Base-by-base conservation (phyloP, 2,797 vertebrate species). In the Petrocephalus schoutedeni region DNA sequence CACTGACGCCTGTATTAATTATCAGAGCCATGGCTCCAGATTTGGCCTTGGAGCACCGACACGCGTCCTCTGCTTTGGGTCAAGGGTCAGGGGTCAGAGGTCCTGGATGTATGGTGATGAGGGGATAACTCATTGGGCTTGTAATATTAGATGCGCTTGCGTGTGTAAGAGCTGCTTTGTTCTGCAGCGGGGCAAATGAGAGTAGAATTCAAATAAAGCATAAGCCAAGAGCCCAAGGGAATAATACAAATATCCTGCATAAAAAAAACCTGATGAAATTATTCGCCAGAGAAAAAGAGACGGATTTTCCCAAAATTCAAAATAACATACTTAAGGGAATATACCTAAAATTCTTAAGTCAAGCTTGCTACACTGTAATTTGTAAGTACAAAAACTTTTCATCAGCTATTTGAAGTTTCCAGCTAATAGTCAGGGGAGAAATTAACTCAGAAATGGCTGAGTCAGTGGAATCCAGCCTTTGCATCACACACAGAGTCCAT, bases 1-100 rank as follows among this genome's bases (percentile, higher is more conserved):
- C 94, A 92, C 92, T 92, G 93, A 93, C 95, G 92, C 95, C 91
- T 94, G 92, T 93, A 93, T 92, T 92, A 94, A 92, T 96, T 96
- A 92, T 89, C 86, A 83, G 36, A 87, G 87, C 89, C 82, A 87
- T 56, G 87, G 71, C 90, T 87, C 71, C 86, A 23, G 14, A 53
- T n/a, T 19, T 14, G 59, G 41, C 57, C 59, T 88, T 53, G 41
- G 23, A n/a, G 8, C n/a, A 8, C 53, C 36, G 57, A 88, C 23
- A 80, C 28, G 87, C 12, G 19, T 36, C 16, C 49, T 74, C 41
- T 84, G n/a, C 41, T 23, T 83, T 2, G 45, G 19, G 87, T 51
- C 9, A 14, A 53, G 23, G 57, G 23, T 51, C 41, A 51, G 49
- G 10, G 6, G 45, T n/a, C 12, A 28, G 64, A 64, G 64, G 45